Evolutionary conservation across 2,113 vertebrate species (phyloP).

Genomic region (Suncus etruscus): DNA sequence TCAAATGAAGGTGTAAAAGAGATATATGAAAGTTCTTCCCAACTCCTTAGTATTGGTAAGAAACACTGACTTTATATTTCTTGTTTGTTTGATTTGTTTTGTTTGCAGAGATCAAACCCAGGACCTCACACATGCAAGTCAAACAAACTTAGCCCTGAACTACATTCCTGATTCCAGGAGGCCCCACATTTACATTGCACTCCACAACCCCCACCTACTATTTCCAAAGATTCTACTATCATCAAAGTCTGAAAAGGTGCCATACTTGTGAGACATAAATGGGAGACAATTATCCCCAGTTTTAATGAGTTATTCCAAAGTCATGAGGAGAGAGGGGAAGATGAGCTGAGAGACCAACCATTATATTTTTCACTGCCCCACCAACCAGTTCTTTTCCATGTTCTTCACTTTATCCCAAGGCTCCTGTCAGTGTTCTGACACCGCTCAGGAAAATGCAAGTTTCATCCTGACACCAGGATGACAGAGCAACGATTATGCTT

Average conservation of each 20-base stretch:
- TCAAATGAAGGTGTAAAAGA: conserved; percentile 11
- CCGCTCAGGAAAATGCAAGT: conserved; percentile 76
- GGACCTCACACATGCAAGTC: too few species aligned
- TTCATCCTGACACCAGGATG: conserved; percentile 79
- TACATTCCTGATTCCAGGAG: too few species aligned
- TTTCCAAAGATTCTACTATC: conserved; percentile 59
- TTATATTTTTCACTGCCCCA: not conserved
- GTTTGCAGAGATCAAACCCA: too few species aligned
- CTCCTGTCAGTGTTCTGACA: conserved; percentile 78
- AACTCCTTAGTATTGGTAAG: conserved; percentile 50
- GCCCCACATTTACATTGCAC: not conserved
- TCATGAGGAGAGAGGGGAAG: not conserved
- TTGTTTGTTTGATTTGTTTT: too few species aligned
- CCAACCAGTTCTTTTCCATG: conserved; percentile 45
- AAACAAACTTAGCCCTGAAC: too few species aligned
- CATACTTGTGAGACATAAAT: conserved; percentile 44
- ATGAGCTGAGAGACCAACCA: conserved; percentile 40
- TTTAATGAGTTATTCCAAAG: conserved; percentile 32
- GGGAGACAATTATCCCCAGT: conserved; percentile 20
- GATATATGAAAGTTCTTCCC: conserved; percentile 15
- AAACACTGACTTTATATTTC: not conserved
- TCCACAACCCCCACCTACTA: not conserved
- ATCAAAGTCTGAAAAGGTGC: conserved; percentile 40
- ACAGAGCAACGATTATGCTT: conserved; percentile 76
- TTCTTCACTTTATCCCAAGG: conserved; percentile 63